These are phyloP conservation scores for Agriotes lineatus DNA, from an alignment of 2,888 invertebrate genomes.

Conservation along the genomic window DNA sequence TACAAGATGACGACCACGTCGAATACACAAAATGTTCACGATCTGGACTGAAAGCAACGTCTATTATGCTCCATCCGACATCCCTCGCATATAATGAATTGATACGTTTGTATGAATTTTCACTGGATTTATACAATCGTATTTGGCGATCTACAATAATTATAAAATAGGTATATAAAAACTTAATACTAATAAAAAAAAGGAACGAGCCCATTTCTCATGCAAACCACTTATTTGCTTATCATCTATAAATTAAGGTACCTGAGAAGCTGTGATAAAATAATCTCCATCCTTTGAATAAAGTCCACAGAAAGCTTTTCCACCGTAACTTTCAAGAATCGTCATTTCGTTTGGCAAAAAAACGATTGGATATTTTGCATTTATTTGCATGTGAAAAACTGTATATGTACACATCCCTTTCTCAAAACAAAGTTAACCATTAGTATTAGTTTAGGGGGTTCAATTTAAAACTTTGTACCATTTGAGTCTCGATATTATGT, in stretches of 20 bases:
- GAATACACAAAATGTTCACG: slow-evolving; percentile 82
- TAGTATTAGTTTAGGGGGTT: background rate
- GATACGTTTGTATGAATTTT: slow-evolving; percentile 71
- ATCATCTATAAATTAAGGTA: slow-evolving; percentile 60
- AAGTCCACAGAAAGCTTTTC: slow-evolving; percentile 80
- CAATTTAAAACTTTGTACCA: background rate
- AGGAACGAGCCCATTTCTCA: background rate
- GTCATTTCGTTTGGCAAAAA: slow-evolving; percentile 74
- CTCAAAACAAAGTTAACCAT: slow-evolving; percentile 51
- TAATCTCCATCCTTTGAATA: slow-evolving; percentile 79
- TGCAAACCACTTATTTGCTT: slow-evolving; percentile 1
- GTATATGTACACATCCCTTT: slow-evolving; percentile 57
- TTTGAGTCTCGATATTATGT: background rate
- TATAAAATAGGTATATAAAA: background rate
- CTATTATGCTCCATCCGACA: slow-evolving; percentile 88
- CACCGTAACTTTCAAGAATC: slow-evolving; percentile 66
- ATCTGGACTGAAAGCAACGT: slow-evolving; percentile 85
- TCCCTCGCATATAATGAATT: slow-evolving; percentile 78
- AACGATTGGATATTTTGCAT: slow-evolving; percentile 70
- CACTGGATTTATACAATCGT: slow-evolving; percentile 74
- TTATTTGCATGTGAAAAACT: slow-evolving; percentile 67
- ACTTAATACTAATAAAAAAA: too few species aligned
- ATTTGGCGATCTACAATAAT: slow-evolving; percentile 63
- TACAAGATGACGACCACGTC: slow-evolving; percentile 86
- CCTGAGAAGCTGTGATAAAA: slow-evolving; percentile 83